Percentiles rank a stretch among this genome's conserved stretches.
These are phyloP conservation scores for Vombatus ursinus DNA, from an alignment of 2,113 vertebrate genomes.

Conservation along the genomic window DNA sequence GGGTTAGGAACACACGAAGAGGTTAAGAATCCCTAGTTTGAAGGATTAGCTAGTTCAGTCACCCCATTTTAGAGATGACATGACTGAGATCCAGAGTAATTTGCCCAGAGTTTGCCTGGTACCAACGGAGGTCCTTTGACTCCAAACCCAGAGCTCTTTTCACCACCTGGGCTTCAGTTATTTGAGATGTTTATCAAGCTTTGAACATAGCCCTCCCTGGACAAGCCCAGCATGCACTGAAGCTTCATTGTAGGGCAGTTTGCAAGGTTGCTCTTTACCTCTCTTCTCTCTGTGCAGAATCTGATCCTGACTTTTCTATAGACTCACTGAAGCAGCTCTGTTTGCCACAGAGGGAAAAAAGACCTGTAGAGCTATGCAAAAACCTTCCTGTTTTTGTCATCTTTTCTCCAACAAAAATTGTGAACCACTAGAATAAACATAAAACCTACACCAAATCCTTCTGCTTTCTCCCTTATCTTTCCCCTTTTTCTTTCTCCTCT, in stretches of 20 bases:
- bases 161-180: not conserved
- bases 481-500: not conserved
- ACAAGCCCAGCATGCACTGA: not conserved
- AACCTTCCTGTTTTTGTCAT: not conserved
- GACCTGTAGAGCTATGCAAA: not conserved
- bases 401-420: not conserved
- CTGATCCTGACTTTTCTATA: not conserved
- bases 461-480: not conserved
- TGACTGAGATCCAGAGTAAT: not conserved
- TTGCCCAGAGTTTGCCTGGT: not conserved
- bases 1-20: not conserved
- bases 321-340: not conserved
- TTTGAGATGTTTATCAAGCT: not conserved
- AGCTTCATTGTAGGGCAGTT: not conserved
- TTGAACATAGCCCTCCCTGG: not conserved
- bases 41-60: not conserved
- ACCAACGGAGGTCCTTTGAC: not conserved
- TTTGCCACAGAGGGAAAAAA: not conserved
- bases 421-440: not conserved
- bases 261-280: not conserved
- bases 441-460: not conserved
- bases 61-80: not conserved
- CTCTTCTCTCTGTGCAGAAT: not conserved
- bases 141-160: not conserved
- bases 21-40: not conserved